Base-by-base conservation (phyloP, 2,113 vertebrate species). In the Paradisaea rubra region DNA sequence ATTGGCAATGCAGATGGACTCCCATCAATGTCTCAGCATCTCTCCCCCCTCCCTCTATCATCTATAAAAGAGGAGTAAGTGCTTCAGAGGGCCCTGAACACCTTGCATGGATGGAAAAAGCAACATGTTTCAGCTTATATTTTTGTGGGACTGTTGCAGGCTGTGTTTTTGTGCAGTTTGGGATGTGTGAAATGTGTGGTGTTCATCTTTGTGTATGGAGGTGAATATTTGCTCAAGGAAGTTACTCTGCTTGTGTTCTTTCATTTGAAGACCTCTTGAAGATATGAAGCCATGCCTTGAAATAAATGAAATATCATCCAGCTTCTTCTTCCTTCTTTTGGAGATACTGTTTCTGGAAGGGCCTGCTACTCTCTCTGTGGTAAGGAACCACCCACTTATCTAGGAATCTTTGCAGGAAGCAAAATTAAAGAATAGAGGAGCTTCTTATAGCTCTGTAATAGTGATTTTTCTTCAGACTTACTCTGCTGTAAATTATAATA, bases 41-140 rank as follows among this genome's bases (percentile, higher is more conserved):
- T 97, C 6, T 98, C 98, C 5, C 97, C 98, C 5, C 90, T 98
- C 66, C 98, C 98, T 11, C 93, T 98, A 60, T 91, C 98, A 1
- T 97, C 98, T 66, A 97, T 99, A 89, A 99, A 99, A 96, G 99
- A 99, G 81, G 99, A 99, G 99, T 99, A 96, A 98, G 99, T 98
- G 69, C 44, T 85, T 54, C 85, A 33, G 4, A 76, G 59, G 11
- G 23, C 45, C 37, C 28, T 13, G 21, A 39, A 13, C 4, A 2
- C 79, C 20, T 49, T 33, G 54, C 31, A 14, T 0, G 3, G 23
- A 2, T 31, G 33, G 52, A 64, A 47, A 37, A 76, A 45, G 37
- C 41, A 64, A 15, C 6, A 22, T 24, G 15, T 47, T 37, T 39
- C 56, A 52, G 17, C 66, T 88, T 10, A 19, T 37, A 7, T 37